These are phyloP conservation scores for Apotomis betuletana DNA, from an alignment of 2,888 invertebrate genomes.

Conservation along the genomic window DNA sequence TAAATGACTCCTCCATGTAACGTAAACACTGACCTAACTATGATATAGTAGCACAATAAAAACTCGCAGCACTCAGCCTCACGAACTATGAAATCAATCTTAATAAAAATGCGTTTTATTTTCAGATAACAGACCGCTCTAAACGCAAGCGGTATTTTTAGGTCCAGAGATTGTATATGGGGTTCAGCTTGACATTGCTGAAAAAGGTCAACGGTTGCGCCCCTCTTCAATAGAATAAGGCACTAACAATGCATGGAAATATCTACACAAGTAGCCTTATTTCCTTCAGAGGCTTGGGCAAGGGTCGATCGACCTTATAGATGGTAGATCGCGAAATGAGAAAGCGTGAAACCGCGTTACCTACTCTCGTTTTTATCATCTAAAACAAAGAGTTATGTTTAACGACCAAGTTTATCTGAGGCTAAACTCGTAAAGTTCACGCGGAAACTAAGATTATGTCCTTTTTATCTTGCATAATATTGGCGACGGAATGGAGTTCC, in stretches of 20 bases:
- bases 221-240: neutral
- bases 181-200: conserved; percentile 4
- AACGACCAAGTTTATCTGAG: conserved; percentile 4
- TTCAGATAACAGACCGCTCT: conserved; percentile 5
- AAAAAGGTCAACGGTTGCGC: conserved; percentile 11
- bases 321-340: conserved; percentile 3
- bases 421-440: conserved; percentile 1
- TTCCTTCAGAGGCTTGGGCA: neutral
- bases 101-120: conserved; percentile 17
- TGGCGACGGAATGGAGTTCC: neutral
- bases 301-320: neutral
- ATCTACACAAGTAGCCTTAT: neutral
- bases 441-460: neutral
- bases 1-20: neutral
- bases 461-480: conserved; percentile 4
- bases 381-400: neutral
- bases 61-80: neutral
- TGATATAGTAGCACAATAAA: neutral
- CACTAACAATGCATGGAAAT: neutral
- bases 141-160: conserved; percentile 8
- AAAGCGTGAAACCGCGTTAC: neutral
- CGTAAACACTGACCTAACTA: neutral
- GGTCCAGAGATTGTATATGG: conserved; percentile 13
- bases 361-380: neutral
- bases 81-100: conserved; percentile 9